Percentiles rank a stretch among this genome's conserved stretches.
Conservation (phyloP, 2,113 vertebrate species). For the Oceanites oceanicus region DNA sequence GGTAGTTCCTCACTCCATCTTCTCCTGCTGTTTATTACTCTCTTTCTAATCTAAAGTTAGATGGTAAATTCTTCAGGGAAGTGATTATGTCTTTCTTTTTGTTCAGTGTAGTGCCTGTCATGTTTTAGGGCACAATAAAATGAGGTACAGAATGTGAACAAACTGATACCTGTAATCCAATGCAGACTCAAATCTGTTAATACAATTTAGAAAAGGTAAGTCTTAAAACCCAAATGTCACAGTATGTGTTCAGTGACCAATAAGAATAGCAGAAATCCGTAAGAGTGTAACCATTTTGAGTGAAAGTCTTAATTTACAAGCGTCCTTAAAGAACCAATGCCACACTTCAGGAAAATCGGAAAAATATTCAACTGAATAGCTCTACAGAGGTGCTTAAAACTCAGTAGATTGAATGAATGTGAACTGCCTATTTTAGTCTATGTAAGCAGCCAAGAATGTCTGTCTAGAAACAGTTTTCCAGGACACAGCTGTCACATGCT, state of each 20-base stretch:
- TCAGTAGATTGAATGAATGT: not conserved
- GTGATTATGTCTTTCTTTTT: slow-evolving; percentile 1
- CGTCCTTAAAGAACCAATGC: slow-evolving; percentile 13
- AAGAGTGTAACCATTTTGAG: not conserved
- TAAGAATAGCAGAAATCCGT: not conserved
- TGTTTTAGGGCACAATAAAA: slow-evolving; percentile 1
- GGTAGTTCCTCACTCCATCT: slow-evolving; percentile 26
- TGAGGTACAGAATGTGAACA: not conserved
- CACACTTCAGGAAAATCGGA: not conserved
- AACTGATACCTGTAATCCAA: not conserved
- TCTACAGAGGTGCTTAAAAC: slow-evolving; percentile 37
- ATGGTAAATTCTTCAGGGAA: slow-evolving; percentile 21
- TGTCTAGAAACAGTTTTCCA: slow-evolving; percentile 54
- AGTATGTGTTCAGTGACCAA: not conserved
- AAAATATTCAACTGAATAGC: slow-evolving; percentile 11
- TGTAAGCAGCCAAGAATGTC: slow-evolving; percentile 48
- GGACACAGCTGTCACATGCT: slow-evolving; percentile 30
- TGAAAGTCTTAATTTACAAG: slow-evolving; percentile 35
- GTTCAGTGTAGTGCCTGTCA: not conserved
- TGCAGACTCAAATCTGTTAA: not conserved
- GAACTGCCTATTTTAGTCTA: slow-evolving; percentile 15
- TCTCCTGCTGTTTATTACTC: slow-evolving; percentile 58
- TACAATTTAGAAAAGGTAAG: not conserved
- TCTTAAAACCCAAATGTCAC: not conserved
- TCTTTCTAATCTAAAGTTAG: slow-evolving; percentile 41